phyloP scores from a whole-genome alignment of 2,113 vertebrate species.

The Crotalus viridis region DNA sequence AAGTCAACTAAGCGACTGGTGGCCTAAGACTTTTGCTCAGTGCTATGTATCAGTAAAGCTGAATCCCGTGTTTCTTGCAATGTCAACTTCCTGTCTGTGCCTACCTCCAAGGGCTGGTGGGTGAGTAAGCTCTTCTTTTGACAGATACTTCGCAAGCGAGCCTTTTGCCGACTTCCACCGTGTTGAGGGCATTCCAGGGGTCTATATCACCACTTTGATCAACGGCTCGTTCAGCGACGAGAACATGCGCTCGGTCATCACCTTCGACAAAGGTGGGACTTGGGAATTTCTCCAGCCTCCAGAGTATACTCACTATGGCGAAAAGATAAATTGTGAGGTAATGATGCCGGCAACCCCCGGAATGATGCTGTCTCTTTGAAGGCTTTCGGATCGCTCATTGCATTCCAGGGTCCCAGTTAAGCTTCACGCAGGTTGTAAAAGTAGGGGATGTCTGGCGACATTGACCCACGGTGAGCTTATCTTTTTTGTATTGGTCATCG shows the following conservation, averaged over 20 bases:
- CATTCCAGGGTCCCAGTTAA: not conserved
- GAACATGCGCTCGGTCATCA: constrained; percentile 96
- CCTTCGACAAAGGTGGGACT: constrained; percentile 97
- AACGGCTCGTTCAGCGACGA: constrained; percentile 89
- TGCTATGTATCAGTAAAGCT: not conserved
- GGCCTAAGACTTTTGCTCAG: not conserved
- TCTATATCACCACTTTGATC: constrained; percentile 92
- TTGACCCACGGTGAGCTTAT: not conserved
- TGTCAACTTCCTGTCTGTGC: not conserved
- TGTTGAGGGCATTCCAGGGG: constrained; percentile 88
- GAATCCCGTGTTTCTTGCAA: not conserved
- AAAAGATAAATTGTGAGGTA: constrained; percentile 90
- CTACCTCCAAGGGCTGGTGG: not conserved
- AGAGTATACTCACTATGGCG: constrained; percentile 81
- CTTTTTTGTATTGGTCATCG: not conserved
- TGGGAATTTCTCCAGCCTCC: constrained; percentile 95
- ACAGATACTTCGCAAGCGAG: constrained; percentile 93
- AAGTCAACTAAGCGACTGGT: no score
- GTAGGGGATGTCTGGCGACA: not conserved
- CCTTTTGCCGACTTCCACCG: constrained; percentile 94
- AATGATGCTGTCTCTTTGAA: not conserved
- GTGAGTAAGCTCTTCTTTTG: not conserved
- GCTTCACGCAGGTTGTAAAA: not conserved
- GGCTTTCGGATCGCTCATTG: not conserved
- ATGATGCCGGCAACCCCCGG: rapidly evolving